Percentiles rank a stretch among this genome's conserved stretches.
These are phyloP conservation scores for Zhuqinia jingwanae DNA, from an alignment of 2,888 invertebrate genomes.

Conservation along the genomic window DNA sequence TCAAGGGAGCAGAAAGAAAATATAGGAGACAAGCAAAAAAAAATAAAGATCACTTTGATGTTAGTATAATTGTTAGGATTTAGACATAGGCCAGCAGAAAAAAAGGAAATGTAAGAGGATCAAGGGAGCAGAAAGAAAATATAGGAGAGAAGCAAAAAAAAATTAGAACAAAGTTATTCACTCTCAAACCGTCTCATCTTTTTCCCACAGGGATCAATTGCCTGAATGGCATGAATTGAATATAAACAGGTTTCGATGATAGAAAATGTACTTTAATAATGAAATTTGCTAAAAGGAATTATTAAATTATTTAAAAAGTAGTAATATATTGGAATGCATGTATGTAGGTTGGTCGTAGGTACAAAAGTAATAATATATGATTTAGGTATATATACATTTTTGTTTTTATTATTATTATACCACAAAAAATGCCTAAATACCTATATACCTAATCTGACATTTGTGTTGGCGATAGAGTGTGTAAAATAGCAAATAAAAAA, in stretches of 20 bases:
- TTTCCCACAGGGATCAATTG: constrained; percentile 68
- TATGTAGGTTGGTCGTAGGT: no score
- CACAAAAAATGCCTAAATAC: neutral
- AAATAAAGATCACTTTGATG: neutral
- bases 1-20: neutral
- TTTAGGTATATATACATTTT: no score
- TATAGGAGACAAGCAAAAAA: constrained; percentile 4
- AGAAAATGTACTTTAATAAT: no score
- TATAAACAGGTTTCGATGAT: no score
- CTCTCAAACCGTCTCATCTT: neutral
- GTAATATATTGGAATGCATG: no score
- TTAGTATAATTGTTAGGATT: no score
- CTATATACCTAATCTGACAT: no score
- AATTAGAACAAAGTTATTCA: constrained; percentile 3
- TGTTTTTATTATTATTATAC: no score
- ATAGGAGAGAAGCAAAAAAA: constrained; percentile 20
- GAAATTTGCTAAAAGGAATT: neutral
- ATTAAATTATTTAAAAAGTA: no score
- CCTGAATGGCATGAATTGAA: neutral
- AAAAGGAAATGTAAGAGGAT: neutral
- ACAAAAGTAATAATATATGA: neutral
- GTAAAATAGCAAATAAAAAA: neutral
- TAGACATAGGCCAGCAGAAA: neutral
- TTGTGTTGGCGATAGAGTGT: no score
- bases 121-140: neutral